These are phyloP conservation scores for Clupea harengus DNA, from an alignment of 2,113 vertebrate genomes.

Conservation along the genomic window DNA sequence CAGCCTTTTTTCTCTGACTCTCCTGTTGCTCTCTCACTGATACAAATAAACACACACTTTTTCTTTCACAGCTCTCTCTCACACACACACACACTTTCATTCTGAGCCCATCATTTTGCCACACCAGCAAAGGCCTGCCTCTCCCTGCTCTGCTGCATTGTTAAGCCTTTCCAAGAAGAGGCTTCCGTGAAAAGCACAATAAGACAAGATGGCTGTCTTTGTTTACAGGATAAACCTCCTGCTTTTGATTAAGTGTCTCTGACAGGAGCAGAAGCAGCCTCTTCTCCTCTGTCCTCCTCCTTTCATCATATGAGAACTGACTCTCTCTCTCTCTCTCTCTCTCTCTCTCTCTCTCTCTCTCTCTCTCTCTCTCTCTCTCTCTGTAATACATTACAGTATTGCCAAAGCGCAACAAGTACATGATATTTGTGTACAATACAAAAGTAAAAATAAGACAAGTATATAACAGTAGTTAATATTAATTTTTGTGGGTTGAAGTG, in stretches of 20 bases:
- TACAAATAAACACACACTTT: not conserved
- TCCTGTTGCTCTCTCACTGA: too few relatives aligned
- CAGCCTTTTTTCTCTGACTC: too few relatives aligned
- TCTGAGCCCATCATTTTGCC: not conserved
- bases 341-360: not conserved
- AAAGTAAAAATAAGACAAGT: too few relatives aligned
- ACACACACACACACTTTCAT: not conserved
- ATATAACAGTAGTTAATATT: too few relatives aligned
- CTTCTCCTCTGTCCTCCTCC: not conserved
- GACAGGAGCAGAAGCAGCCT: not conserved
- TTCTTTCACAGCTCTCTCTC: not conserved
- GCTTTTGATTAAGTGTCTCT: not conserved
- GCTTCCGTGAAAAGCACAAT: not conserved
- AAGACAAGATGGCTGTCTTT: not conserved
- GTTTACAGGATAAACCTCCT: not conserved
- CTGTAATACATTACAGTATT: too few relatives aligned
- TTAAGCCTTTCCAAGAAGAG: not conserved
- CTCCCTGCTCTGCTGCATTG: not conserved
- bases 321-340: slow-evolving; percentile 1
- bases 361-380: too few relatives aligned
- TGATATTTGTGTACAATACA: too few relatives aligned
- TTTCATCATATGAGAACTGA: not conserved
- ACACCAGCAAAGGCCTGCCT: not conserved
- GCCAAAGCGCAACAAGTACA: too few relatives aligned
- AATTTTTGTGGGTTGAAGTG: too few relatives aligned